Percentiles rank a stretch among this genome's conserved stretches.
Evolutionary conservation across 1,140 invertebrate genomes (phyloP).

Genomic region (Diplogasteroides magnus): DNA sequence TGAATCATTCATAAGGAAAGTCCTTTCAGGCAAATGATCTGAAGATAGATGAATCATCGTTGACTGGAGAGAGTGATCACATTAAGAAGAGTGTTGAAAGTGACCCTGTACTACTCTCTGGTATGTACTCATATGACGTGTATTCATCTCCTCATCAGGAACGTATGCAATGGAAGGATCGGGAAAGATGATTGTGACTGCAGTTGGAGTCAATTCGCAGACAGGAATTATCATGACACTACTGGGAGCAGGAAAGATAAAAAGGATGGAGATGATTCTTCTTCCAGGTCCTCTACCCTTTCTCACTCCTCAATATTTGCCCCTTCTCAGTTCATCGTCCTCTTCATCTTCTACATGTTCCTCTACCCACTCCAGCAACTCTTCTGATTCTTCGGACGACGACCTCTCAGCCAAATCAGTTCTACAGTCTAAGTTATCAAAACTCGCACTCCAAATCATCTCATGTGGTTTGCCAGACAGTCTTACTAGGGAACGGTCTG

Average conservation of each 20-base stretch:
- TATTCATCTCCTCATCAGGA: no score
- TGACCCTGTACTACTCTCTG: conserved; percentile 77
- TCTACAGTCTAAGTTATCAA: conserved; percentile 51
- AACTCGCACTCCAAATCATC: conserved; percentile 54
- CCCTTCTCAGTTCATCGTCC: no score
- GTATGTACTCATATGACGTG: no score
- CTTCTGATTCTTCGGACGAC: conserved; percentile 32
- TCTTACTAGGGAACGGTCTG: no score
- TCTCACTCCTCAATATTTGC: conserved; percentile 23
- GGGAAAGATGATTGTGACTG: conserved; percentile 52
- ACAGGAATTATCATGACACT: conserved; percentile 56
- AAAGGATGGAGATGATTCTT: conserved; percentile 23
- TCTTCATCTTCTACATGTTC: conserved; percentile 35
- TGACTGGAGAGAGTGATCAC: conserved; percentile 98
- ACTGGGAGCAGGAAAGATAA: conserved; percentile 62
- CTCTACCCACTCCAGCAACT: conserved; percentile 11
- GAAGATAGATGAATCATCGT: conserved; percentile 93
- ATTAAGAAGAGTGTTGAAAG: conserved; percentile 86
- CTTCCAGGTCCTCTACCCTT: conserved; percentile 8
- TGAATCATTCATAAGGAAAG: no score
- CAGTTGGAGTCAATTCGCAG: conserved; percentile 56
- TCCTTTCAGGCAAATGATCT: conserved; percentile 90
- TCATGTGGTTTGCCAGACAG: conserved; percentile 40
- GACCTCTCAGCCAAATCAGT: conserved; percentile 52
- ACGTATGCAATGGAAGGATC: conserved; percentile 56